Percentiles rank a stretch among this genome's conserved stretches.
These are phyloP conservation scores for Netelia inedita DNA, from an alignment of 2,888 invertebrate genomes.

Conservation along the genomic window DNA sequence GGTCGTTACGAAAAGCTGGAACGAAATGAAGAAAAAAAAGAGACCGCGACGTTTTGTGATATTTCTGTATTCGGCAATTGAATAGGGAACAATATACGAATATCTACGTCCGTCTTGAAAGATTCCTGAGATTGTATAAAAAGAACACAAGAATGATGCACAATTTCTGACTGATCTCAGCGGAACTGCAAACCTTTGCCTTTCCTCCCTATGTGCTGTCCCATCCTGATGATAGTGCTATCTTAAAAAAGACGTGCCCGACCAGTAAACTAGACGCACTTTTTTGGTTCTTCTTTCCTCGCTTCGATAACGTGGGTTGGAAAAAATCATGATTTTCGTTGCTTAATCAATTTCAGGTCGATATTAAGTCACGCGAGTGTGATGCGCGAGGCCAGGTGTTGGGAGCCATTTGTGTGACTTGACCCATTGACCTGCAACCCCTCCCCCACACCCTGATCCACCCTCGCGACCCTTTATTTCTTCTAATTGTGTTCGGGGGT, in stretches of 20 bases:
- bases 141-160: too few relatives aligned
- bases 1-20: too few relatives aligned
- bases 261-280: slow-evolving; percentile 77
- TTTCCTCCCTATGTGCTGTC: too few relatives aligned
- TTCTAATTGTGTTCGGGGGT: slow-evolving; percentile 80
- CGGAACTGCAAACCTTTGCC: too few relatives aligned
- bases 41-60: too few relatives aligned
- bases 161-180: too few relatives aligned
- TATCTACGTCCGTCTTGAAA: too few relatives aligned
- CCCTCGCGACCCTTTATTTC: slow-evolving; percentile 74
- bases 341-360: slow-evolving; percentile 86
- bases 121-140: too few relatives aligned
- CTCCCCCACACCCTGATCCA: slow-evolving; percentile 67
- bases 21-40: too few relatives aligned
- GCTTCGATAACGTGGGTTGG: slow-evolving; percentile 72
- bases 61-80: too few relatives aligned
- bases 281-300: slow-evolving; percentile 12
- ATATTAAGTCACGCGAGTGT: slow-evolving; percentile 85
- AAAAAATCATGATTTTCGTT: slow-evolving; percentile 81
- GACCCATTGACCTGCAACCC: slow-evolving; percentile 79
- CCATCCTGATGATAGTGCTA: slow-evolving; percentile 65
- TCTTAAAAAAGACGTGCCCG: slow-evolving; percentile 75
- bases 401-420: slow-evolving; percentile 84
- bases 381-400: slow-evolving; percentile 85
- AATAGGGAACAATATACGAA: too few relatives aligned